Evolutionary conservation across 2,888 invertebrate genomes (phyloP).

Genomic region (Agrotis clavis): DNA sequence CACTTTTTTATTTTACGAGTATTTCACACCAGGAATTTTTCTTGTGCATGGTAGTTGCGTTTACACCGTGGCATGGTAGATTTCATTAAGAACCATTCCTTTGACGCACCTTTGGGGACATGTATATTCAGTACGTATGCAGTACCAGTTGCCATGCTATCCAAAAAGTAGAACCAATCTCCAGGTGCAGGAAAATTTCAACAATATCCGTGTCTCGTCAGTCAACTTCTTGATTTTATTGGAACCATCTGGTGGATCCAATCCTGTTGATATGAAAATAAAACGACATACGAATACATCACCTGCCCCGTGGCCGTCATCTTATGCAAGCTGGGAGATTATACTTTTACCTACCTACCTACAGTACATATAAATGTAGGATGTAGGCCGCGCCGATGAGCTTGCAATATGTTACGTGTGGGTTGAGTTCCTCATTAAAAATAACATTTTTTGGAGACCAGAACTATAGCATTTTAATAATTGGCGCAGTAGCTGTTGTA

Average conservation of each 20-base stretch:
- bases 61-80: too few species aligned
- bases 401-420: not conserved
- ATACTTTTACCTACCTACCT: not conserved
- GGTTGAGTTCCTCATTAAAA: not conserved
- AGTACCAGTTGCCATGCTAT: not conserved
- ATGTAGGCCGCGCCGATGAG: not conserved
- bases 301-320: conserved; percentile 44
- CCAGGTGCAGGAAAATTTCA: conserved; percentile 33
- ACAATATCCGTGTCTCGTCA: conserved; percentile 15
- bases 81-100: too few species aligned
- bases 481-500: too few species aligned
- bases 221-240: conserved; percentile 41
- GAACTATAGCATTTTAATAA: not conserved
- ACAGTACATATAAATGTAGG: not conserved
- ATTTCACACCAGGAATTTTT: too few species aligned
- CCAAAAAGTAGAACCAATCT: not conserved
- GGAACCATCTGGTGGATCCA: conserved; percentile 34
- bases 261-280: conserved; percentile 35
- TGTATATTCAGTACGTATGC: not conserved
- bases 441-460: not conserved
- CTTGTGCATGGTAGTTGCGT: too few species aligned
- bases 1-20: too few species aligned
- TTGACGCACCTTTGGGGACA: too few species aligned
- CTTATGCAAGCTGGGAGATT: conserved; percentile 42
- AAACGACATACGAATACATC: conserved; percentile 31